Evolutionary conservation across 2,113 vertebrate genomes (phyloP).

Genomic region (Acinonyx jubatus): DNA sequence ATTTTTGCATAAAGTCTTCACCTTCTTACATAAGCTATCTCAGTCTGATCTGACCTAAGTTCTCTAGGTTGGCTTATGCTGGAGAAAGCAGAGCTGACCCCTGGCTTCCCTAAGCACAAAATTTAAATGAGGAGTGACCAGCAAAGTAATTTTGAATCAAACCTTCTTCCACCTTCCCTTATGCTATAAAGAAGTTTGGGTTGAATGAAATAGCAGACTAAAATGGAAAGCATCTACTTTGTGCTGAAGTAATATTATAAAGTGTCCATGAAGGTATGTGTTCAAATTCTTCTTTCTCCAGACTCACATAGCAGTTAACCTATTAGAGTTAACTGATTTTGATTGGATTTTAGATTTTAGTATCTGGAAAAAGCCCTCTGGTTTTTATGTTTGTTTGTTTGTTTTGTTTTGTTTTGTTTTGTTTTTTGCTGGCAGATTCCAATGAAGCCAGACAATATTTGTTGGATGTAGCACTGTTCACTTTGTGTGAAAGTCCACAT

Average conservation of each 20-base stretch:
- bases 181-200: background rate
- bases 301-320: background rate
- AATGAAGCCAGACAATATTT: fast-evolving
- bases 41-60: background rate
- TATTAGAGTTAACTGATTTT: conserved; percentile 52
- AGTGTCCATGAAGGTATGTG: background rate
- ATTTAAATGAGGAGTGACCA: background rate
- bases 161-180: background rate
- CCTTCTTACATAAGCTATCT: background rate
- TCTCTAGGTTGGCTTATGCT: background rate
- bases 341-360: background rate
- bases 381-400: too few relatives aligned
- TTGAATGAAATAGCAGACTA: background rate
- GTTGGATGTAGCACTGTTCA: fast-evolving
- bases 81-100: background rate
- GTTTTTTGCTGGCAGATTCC: fast-evolving
- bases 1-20: background rate
- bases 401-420: too few relatives aligned
- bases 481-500: background rate
- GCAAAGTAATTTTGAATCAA: background rate
- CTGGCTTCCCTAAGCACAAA: background rate
- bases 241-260: background rate
- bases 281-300: background rate
- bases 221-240: background rate
- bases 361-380: background rate